Percentiles rank a stretch among this genome's conserved stretches.
Conservation (phyloP, 2,888 invertebrate species). For the Cheilosia urbana region DNA sequence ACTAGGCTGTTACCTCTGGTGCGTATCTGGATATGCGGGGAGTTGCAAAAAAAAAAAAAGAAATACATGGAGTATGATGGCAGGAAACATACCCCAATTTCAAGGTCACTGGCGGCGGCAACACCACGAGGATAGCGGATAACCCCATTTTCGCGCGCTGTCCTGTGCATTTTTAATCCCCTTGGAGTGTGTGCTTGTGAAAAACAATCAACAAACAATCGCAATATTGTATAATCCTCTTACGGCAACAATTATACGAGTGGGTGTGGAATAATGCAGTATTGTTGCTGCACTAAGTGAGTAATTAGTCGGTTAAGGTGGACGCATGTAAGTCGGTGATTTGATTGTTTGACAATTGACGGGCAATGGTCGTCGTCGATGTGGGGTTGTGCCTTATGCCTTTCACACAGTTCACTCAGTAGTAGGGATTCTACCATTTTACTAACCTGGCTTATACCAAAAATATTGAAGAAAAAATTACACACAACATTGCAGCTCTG, state of each 20-base stretch:
- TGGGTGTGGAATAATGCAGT: conserved; percentile 17
- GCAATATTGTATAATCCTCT: conserved; percentile 58
- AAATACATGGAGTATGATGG: neutral
- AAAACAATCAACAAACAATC: conserved; percentile 67
- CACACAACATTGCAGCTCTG: too few relatives aligned
- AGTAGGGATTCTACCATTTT: too few relatives aligned
- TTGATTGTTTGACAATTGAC: neutral
- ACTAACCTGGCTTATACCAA: too few relatives aligned
- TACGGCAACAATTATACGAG: conserved; percentile 35
- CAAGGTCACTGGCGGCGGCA: conserved; percentile 58
- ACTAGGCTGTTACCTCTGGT: conserved; percentile 11
- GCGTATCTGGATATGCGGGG: conserved; percentile 4
- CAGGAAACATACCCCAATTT: conserved; percentile 29
- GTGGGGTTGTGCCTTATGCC: neutral
- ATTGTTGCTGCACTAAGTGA: conserved; percentile 28
- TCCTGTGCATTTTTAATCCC: conserved; percentile 54
- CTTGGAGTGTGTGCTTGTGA: conserved; percentile 7
- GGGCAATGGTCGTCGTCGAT: neutral
- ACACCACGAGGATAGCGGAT: conserved; percentile 16
- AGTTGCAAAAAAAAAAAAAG: conserved; percentile 28
- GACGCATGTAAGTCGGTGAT: neutral
- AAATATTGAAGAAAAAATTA: too few relatives aligned
- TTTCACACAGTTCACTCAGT: too few relatives aligned
- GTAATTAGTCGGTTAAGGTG: conserved; percentile 24
- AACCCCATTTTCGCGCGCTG: conserved; percentile 26